Evolutionary conservation across 2,888 invertebrate species (phyloP), one percentile per base, ranked within the genome.

Genomic region (Perizoma flavofasciatum): DNA sequence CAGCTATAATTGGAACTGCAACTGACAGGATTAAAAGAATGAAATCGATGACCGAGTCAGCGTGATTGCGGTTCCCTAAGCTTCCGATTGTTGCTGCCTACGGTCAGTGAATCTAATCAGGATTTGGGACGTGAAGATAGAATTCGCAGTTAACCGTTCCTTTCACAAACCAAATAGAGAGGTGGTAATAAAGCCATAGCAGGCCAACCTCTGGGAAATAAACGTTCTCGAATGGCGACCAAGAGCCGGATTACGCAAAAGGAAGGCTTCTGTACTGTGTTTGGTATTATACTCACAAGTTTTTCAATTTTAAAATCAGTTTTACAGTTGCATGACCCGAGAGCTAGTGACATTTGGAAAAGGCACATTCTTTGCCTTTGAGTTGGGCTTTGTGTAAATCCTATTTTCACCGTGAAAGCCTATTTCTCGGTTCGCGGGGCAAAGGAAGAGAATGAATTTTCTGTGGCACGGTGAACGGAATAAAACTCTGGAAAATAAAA

Each of bases 371-470:
- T 55, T 39, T 50, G n/a, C 55, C 51, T 61, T 64, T 64, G 61
- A 54, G 48, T 50, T 52, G 10, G 39, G 59, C 54, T 60, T 49
- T 62, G 58, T 64, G 46, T 49, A 55, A 62, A 57, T 55, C 55
- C 55, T 54, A 61, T 63, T 65, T 62, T 57, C 52, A 22, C 41
- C 55, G 54, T 58, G 39, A 58, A 54, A 65, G 63, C 55, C 54
- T 60, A 59, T 63, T 63, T 68, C 61, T 59, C 61, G 61, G 58
- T 45, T 56, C 49, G 35, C 44, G 55, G 35, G 33, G 49, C 57
- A 37, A 35, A 41, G 11, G n/a, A 41, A 53, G 49, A 46, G 49
- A 53, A 34, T 10, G 4, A 8, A 35, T 46, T 4, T 49, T 45
- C 9, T 43, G 7, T 22, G 22, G 22, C 22, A 22, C 32, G 51